Conservation (phyloP, 2,888 invertebrate species). For the Nephrocerus scutellatus region DNA sequence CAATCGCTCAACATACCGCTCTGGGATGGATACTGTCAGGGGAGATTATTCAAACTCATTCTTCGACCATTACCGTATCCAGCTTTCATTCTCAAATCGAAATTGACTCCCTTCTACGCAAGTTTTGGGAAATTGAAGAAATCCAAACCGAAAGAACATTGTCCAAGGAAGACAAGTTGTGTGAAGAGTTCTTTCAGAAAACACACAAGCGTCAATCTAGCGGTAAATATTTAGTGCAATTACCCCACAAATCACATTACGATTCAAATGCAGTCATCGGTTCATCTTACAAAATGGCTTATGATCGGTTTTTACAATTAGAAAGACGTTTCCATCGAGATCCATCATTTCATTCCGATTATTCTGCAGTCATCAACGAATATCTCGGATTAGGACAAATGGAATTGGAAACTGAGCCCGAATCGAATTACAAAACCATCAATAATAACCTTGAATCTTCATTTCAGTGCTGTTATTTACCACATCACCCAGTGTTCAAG, state of each 20-base stretch:
- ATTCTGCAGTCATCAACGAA: conserved; percentile 12
- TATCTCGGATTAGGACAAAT: conserved; percentile 13
- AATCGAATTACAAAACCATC: conserved; percentile 2
- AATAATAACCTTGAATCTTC: no score
- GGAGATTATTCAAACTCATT: not conserved
- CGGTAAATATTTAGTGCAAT: conserved; percentile 8
- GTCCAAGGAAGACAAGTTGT: conserved; percentile 2
- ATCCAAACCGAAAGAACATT: no score
- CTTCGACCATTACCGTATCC: conserved; percentile 2
- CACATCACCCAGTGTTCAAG: conserved; percentile 9
- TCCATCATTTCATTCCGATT: conserved; percentile 1
- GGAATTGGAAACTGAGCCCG: conserved; percentile 7
- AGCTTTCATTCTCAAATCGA: conserved; percentile 1
- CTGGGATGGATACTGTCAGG: conserved; percentile 16
- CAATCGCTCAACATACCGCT: conserved; percentile 9
- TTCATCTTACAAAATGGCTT: conserved; percentile 7
- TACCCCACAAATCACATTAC: conserved; percentile 5
- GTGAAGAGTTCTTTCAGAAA: conserved; percentile 6
- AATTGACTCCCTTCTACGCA: conserved; percentile 6
- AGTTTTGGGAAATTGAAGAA: conserved; percentile 9
- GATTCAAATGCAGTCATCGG: conserved; percentile 4
- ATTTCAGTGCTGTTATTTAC: conserved; percentile 13
- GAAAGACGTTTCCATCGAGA: conserved; percentile 7
- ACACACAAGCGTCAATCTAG: conserved; percentile 1
- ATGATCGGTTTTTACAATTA: conserved; percentile 10